phyloP scores from a whole-genome alignment of 2,797 vertebrate species.

The Onychomys leucogaster region DNA sequence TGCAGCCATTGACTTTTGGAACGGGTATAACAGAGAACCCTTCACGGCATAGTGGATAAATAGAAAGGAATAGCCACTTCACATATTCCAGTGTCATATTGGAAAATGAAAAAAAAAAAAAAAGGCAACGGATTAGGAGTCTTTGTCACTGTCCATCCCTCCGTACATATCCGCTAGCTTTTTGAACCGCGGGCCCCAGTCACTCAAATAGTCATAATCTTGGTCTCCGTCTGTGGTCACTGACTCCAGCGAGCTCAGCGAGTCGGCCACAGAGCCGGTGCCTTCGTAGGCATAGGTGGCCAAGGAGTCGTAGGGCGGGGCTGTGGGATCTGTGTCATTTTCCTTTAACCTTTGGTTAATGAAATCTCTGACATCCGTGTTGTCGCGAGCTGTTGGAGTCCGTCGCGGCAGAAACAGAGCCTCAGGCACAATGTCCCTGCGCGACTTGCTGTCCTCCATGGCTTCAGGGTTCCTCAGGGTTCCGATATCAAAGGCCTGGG shows the following conservation, averaged over 20 bases:
- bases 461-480: constrained; percentile 97
- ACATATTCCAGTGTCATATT: constrained; percentile 81
- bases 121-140: constrained; percentile 91
- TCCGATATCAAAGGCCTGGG: constrained; percentile 99
- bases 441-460: constrained; percentile 96
- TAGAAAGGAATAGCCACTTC: constrained; percentile 84
- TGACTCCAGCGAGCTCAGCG: constrained; percentile 97
- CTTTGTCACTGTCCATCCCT: constrained; percentile 94
- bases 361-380: constrained; percentile 97
- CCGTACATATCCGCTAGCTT: constrained; percentile 99
- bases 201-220: constrained; percentile 97
- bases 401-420: constrained; percentile 94
- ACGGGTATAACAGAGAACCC: constrained; percentile 79
- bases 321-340: constrained; percentile 95
- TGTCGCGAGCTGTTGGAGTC: constrained; percentile 95
- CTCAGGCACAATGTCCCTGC: constrained; percentile 97
- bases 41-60: constrained; percentile 83
- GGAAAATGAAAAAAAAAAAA: constrained; percentile 73
- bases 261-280: constrained; percentile 95
- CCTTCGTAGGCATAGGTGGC: constrained; percentile 99
- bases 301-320: constrained; percentile 98
- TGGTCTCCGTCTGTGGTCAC: constrained; percentile 96
- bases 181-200: constrained; percentile 97
- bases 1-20: constrained; percentile 84
- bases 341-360: constrained; percentile 96